These are phyloP conservation scores for Acanthurus lineatus DNA, from an alignment of 2,797 vertebrate genomes.

Conservation along the genomic window DNA sequence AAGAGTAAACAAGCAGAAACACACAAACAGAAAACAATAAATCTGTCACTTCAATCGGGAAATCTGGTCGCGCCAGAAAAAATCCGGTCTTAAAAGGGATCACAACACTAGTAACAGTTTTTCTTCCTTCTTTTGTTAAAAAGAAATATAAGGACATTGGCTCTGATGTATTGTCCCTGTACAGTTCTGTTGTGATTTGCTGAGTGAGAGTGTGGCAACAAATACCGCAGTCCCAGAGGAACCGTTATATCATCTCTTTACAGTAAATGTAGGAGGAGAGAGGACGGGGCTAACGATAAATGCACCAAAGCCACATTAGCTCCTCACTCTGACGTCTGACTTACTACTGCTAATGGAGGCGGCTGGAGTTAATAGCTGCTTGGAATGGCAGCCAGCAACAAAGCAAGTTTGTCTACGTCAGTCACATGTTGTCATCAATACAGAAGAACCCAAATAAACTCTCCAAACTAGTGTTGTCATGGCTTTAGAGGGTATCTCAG, in stretches of 20 bases:
- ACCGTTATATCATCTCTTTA: constrained; percentile 74
- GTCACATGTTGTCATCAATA: constrained; percentile 56
- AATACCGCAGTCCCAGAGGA: constrained; percentile 65
- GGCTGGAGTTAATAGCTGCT: constrained; percentile 76
- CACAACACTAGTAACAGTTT: constrained; percentile 9
- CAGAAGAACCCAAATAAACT: constrained; percentile 39
- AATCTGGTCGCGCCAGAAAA: constrained; percentile 11
- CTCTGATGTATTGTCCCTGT: constrained; percentile 42
- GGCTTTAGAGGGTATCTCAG: not conserved
- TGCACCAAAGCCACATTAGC: constrained; percentile 78
- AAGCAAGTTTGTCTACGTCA: constrained; percentile 58
- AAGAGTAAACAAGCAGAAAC: constrained; percentile 1
- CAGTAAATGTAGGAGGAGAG: constrained; percentile 78
- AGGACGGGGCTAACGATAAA: constrained; percentile 76
- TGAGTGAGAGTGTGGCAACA: constrained; percentile 59
- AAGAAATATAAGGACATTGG: constrained; percentile 18
- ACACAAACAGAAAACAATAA: constrained; percentile 45
- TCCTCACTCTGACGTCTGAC: constrained; percentile 75
- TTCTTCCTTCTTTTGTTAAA: constrained; percentile 13
- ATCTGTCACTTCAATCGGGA: constrained; percentile 29
- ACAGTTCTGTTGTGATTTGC: constrained; percentile 50
- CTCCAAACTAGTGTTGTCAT: constrained; percentile 19
- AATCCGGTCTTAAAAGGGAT: constrained; percentile 1
- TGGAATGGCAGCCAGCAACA: constrained; percentile 62
- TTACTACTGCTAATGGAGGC: constrained; percentile 80